Evolutionary conservation across 1,140 invertebrate genomes (phyloP).

Genomic region (Polyergus mexicanus): DNA sequence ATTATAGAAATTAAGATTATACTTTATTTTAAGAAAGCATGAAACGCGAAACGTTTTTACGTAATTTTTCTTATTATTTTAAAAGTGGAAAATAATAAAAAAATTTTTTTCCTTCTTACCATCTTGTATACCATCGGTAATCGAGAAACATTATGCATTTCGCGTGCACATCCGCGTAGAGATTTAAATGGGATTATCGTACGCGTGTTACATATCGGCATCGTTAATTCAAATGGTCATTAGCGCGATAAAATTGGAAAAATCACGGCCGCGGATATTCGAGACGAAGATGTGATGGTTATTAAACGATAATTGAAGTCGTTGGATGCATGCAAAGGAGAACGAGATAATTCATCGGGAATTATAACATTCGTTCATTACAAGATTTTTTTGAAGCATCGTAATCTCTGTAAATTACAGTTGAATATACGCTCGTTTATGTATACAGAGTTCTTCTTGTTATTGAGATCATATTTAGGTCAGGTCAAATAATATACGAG

Average conservation of each 20-base stretch:
- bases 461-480: constrained; percentile 34
- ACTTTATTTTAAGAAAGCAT: neutral
- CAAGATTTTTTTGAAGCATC: constrained; percentile 41
- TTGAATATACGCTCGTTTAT: constrained; percentile 46
- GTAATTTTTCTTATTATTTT: neutral
- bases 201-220: neutral
- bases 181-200: constrained; percentile 35
- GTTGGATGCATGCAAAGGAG: constrained; percentile 16
- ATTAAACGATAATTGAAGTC: constrained; percentile 71
- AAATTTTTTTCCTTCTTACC: neutral
- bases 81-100: neutral
- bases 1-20: constrained; percentile 1
- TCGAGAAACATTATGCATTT: constrained; percentile 22
- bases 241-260: constrained; percentile 64
- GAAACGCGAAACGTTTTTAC: neutral
- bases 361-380: constrained; percentile 60
- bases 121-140: neutral
- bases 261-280: constrained; percentile 23
- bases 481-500: constrained; percentile 3
- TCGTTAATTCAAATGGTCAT: constrained; percentile 63
- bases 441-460: constrained; percentile 30
- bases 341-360: constrained; percentile 46
- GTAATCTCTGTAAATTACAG: constrained; percentile 31
- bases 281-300: constrained; percentile 44
- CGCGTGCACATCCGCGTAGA: constrained; percentile 2